Evolutionary conservation across 2,888 invertebrate species (phyloP), one percentile per base, ranked within the genome.

Genomic region (Eupsilia transversa): DNA sequence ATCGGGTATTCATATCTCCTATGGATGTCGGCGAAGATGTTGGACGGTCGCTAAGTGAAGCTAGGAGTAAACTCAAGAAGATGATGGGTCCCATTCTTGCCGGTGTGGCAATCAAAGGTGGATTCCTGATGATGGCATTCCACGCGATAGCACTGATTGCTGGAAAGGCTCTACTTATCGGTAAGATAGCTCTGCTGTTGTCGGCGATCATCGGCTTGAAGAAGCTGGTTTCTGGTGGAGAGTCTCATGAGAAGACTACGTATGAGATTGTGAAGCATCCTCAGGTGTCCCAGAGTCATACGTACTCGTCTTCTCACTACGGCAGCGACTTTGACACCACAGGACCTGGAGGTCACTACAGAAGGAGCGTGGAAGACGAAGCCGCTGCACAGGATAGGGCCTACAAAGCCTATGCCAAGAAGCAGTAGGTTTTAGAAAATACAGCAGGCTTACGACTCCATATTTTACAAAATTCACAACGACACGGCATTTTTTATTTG

Each of bases 191-290:
- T 43, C 94, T 98, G 46, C 96, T 98, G 74, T 96, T 98, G 73
- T 98, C 98, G 81, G 97, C 97, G 35, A 98, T 98, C 83, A 97
- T 98, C 85, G 98, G 98, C 0, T 94, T 98, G 71, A 98, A 98
- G 96, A 98, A 98, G 88, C 95, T 98, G 49, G 97, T 98, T 43
- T 97, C 97, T 10, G 93, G 95, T 35, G 96, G 96, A 67, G 98
- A 97, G 81, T 97, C 97, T 30, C 97, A 97, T 77, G 98, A 98
- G 89, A 98, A 98, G 93, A 98, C 98, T 0, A 98, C 98, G 9
- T 98, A 98, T 85, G 98, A 98, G 94, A 98, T 98, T 86, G 97
- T 98, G 71, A 98, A 98, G 92, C 98, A 98, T 93, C 98, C 98
- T n/a, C 97, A 98, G 89, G 97, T 98, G 72, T 97, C 97, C 67